Percentiles rank a stretch among this genome's conserved stretches.
Evolutionary conservation across 1,140 invertebrate genomes (phyloP).

Genomic region (Pararge aegeria): DNA sequence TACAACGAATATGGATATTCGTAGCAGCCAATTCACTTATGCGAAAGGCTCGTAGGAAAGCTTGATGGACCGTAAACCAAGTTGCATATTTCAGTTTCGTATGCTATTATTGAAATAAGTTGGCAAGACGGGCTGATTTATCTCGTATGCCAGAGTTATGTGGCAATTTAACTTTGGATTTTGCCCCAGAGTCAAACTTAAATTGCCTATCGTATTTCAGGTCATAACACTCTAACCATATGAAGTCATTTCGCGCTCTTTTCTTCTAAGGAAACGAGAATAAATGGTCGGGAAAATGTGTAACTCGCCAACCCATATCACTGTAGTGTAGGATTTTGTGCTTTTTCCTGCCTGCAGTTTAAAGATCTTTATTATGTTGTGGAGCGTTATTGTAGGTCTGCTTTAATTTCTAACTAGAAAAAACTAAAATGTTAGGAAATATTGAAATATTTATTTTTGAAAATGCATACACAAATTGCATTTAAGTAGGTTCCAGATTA

Average conservation of each 20-base stretch:
- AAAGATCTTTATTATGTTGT: too few relatives aligned
- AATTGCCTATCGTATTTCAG: conserved; percentile 1
- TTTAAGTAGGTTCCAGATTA: too few relatives aligned
- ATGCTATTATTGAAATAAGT: conserved; percentile 28
- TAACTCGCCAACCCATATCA: too few relatives aligned
- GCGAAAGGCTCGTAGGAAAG: conserved; percentile 40
- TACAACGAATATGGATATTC: conserved; percentile 59
- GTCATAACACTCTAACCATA: neutral
- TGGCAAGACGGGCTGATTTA: conserved; percentile 14
- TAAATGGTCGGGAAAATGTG: too few relatives aligned
- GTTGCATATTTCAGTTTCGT: conserved; percentile 37
- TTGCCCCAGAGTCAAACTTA: neutral
- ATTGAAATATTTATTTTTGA: too few relatives aligned
- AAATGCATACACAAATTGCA: too few relatives aligned
- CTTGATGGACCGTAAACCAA: conserved; percentile 39
- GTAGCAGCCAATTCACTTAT: conserved; percentile 61
- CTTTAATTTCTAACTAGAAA: too few relatives aligned
- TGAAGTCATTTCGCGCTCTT: neutral
- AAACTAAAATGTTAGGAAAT: too few relatives aligned
- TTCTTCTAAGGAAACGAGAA: neutral
- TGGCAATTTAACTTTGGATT: conserved; percentile 8
- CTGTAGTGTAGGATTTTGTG: too few relatives aligned
- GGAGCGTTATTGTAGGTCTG: too few relatives aligned
- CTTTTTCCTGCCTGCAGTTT: too few relatives aligned
- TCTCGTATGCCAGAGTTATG: conserved; percentile 12